Evolutionary conservation across 1,140 invertebrate genomes (phyloP), one percentile per base, ranked within the genome.

Genomic region (Drusus annulatus): DNA sequence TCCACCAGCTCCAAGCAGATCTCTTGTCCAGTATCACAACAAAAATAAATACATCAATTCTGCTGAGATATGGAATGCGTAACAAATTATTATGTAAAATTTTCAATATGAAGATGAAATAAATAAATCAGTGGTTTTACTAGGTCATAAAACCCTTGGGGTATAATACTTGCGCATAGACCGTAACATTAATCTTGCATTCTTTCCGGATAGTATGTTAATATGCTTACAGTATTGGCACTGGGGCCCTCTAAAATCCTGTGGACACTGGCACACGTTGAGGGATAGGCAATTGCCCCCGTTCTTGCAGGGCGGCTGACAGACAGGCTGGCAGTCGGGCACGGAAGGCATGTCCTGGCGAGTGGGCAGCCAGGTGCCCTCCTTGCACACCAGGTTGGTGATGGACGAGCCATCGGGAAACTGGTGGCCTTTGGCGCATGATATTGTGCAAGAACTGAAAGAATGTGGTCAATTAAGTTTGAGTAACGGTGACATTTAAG

Each of bases 241-340:
- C 79, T 93, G 92, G 0, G 92, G 89, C 4, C 95, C 95, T 68
- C 93, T 90, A 84, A 91, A 95, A 15, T 93, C 92, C 68, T 92
- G 88, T 0, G 94, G 91, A 84, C 96, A 97, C 80, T 95, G 92
- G 76, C 96, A 97, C 1, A 91, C 88, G 86, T 96, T 94, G 10
- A 92, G 90, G 0, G 93, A 91, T 0, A 96, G 87, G 87, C 96
- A 97, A 58, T 91, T 90, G 0, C 95, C 96, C 7, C 93, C 94
- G 84, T 97, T 96, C 75, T 90, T 79, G 85, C 96, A 97, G 0
- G 92, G 89, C 1, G 95, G 95, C 71, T 91, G 84, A 83, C 96
- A 97, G 25, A 92, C 91, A 1, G 94, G 91, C 88, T 90, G 83
- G 84, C 94, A 95, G 85, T 94, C 91, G 0, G 93, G 93, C 28